phyloP scores from a whole-genome alignment of 2,113 vertebrate species.

The Nerophis lumbriciformis region DNA sequence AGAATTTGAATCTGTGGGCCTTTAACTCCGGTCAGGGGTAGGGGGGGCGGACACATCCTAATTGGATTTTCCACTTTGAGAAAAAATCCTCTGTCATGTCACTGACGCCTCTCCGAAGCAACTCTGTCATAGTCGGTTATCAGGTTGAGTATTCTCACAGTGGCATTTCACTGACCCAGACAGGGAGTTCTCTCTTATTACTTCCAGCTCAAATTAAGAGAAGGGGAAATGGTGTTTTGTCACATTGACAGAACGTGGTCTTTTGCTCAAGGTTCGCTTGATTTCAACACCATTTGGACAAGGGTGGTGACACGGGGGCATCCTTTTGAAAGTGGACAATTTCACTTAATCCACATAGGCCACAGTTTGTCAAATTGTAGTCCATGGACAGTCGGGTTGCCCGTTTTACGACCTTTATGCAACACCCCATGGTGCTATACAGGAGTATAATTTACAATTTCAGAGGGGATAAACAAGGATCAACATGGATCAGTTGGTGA shows the following conservation, averaged over 20 bases:
- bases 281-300: constrained; percentile 35
- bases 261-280: constrained; percentile 24
- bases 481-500: no score
- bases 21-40: constrained; percentile 17
- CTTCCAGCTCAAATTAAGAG: constrained; percentile 21
- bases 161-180: constrained; percentile 46
- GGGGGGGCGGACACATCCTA: constrained; percentile 35
- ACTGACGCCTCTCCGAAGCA: constrained; percentile 45
- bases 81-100: constrained; percentile 49
- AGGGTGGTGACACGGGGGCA: constrained; percentile 13
- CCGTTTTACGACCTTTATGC: no score
- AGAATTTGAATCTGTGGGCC: constrained; percentile 48
- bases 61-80: constrained; percentile 64
- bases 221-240: constrained; percentile 4
- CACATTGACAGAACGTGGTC: constrained; percentile 34
- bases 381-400: no score
- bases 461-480: no score
- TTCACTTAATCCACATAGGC: constrained; percentile 16
- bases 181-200: constrained; percentile 40
- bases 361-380: no score
- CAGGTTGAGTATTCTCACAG: constrained; percentile 50
- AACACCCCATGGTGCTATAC: no score
- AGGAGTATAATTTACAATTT: no score
- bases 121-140: constrained; percentile 49
- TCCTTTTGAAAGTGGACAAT: neutral